Evolutionary conservation across 2,797 vertebrate genomes (phyloP).

Genomic region (Spondyliosoma cantharus): DNA sequence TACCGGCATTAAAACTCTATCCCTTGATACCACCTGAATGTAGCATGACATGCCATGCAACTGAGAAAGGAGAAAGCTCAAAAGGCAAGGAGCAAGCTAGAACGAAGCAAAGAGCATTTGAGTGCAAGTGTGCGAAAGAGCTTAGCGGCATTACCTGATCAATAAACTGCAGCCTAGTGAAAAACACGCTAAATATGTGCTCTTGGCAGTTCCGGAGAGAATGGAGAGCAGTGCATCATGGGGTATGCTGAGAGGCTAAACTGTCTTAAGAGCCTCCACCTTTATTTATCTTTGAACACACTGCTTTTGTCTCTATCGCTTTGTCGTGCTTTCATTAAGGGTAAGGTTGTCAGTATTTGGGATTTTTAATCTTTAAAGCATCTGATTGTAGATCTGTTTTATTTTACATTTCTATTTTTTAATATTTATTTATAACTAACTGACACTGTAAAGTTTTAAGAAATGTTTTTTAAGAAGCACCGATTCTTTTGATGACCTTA

Average conservation of each 20-base stretch:
- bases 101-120: not conserved
- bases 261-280: not conserved
- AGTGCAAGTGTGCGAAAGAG: slow-evolving; percentile 17
- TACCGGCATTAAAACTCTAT: not conserved
- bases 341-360: no score
- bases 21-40: slow-evolving; percentile 1
- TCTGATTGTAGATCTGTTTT: no score
- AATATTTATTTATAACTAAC: no score
- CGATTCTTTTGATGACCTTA: no score
- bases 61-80: not conserved
- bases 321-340: no score
- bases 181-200: slow-evolving; percentile 32
- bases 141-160: slow-evolving; percentile 11
- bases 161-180: not conserved
- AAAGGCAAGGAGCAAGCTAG: not conserved
- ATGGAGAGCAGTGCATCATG: slow-evolving; percentile 27
- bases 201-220: not conserved
- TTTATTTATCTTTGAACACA: not conserved
- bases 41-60: not conserved
- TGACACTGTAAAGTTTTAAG: no score
- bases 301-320: not conserved
- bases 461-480: no score
- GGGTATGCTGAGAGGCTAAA: slow-evolving; percentile 2
- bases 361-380: no score
- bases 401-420: no score